A percentile compares a stretch with the other conserved stretches of the same genome.
phyloP scores from a whole-genome alignment of 2,113 vertebrate genomes.

The Sigmodon hispidus region DNA sequence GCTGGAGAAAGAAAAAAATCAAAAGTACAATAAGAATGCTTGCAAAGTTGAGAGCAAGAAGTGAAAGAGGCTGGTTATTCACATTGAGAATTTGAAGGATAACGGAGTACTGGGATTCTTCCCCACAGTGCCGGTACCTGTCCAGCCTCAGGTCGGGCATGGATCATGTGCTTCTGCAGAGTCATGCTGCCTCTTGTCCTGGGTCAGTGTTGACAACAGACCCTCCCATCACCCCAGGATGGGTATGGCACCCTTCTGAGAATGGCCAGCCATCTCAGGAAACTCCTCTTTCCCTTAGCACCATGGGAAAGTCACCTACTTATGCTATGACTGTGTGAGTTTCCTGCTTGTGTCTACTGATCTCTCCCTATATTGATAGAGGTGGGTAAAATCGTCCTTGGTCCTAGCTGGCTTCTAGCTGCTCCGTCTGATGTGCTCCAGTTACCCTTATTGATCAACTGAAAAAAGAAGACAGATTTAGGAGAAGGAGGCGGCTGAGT shows the following conservation, averaged over 20 bases:
- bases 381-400: neutral
- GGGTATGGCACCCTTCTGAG: neutral
- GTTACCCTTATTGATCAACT: neutral
- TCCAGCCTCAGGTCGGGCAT: neutral
- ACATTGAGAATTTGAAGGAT: neutral
- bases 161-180: neutral
- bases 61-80: neutral
- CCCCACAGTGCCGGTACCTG: neutral
- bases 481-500: rapidly evolving
- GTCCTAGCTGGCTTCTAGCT: neutral
- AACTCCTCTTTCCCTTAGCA: neutral
- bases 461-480: neutral
- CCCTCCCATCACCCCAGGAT: neutral
- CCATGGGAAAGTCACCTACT: neutral
- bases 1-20: neutral
- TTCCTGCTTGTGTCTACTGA: neutral
- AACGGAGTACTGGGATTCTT: neutral
- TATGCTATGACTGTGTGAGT: neutral
- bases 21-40: neutral
- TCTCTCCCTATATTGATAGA: neutral
- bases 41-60: neutral
- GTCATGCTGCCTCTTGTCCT: neutral
- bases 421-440: neutral
- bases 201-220: neutral
- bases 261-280: neutral